Evolutionary conservation across 2,888 invertebrate species (phyloP), one percentile per base, ranked within the genome.

Genomic region (Phalera bucephala): DNA sequence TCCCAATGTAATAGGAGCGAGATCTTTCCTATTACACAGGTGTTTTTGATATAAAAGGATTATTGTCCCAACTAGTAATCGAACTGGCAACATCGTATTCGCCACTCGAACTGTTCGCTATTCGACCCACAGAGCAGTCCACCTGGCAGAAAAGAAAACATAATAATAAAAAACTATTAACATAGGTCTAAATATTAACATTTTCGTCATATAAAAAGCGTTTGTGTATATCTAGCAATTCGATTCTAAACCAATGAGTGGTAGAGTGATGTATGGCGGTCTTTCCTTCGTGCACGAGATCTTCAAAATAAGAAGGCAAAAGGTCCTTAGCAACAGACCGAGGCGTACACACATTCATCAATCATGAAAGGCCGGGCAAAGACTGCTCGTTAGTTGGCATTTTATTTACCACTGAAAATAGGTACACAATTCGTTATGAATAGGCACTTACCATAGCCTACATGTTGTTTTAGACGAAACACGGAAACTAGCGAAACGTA

Each of bases 401-500:
- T 54, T 45, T 45, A 44, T 54, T 36, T 45, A 46, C 39, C 28
- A 29, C 40, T 39, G 23, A 57, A 45, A 43, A 58, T 27, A 31
- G 29, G 35, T 58, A 40, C 28, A 25, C 12, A 3, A 25, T 36
- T 50, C 23, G 25, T 36, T 43, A 54, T 50, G 35, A 46, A 35
- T 44, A 30, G 12, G 27, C 33, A 26, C 12, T 36, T 21, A 23
- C 26, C 30, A 8, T 12, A 10, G 7, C 22, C 8, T 12, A 31
- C 9, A 22, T 10, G 11, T 35, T 35, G 28, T 37, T 36, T 44
- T 41, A 44, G 35, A 33, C 25, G 27, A 38, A 38, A 38, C 28
- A 51, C 42, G 51, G 50, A 59, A 60, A 51, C 36, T 39, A 55
- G 41, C 51, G 52, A 36, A 54, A n/a, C n/a, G n/a, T n/a, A n/a